These are phyloP conservation scores for Phylloscopus collybita DNA, from an alignment of 2,797 vertebrate species.

Conservation along the genomic window DNA sequence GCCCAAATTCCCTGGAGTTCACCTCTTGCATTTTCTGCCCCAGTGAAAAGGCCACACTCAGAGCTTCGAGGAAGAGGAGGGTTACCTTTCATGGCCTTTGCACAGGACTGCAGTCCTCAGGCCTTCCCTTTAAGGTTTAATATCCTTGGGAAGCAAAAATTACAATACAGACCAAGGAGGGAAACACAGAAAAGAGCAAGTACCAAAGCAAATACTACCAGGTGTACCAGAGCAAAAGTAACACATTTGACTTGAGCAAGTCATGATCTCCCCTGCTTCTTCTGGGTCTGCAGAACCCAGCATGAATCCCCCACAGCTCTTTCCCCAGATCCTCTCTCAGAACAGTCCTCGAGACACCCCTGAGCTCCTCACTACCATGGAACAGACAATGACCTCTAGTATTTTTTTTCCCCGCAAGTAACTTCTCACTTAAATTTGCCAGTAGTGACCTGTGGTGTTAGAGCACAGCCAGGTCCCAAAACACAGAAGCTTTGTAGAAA, in stretches of 20 bases:
- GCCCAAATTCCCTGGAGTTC: not conserved
- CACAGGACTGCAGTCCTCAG: not conserved
- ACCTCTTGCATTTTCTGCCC: not conserved
- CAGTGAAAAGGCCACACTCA: not conserved
- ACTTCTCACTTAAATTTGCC: not conserved
- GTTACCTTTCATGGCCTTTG: not conserved
- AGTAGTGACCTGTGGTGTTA: not conserved
- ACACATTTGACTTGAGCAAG: not conserved
- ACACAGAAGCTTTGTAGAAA: not conserved
- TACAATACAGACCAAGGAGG: not conserved
- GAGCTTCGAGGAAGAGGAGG: not conserved
- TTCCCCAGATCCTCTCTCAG: not conserved
- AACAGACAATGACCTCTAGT: not conserved
- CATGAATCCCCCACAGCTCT: not conserved
- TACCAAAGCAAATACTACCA: not conserved
- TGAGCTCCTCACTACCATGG: not conserved
- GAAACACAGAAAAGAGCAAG: not conserved
- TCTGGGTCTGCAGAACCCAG: not conserved
- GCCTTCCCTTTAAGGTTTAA: not conserved
- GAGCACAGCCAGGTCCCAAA: not conserved
- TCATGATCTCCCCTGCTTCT: not conserved
- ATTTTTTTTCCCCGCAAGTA: not conserved
- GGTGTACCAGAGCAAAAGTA: not conserved
- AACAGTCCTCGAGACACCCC: not conserved
- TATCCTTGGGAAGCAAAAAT: not conserved